These are phyloP conservation scores for Heteropelma amictum DNA, from an alignment of 2,888 invertebrate genomes.

Conservation along the genomic window DNA sequence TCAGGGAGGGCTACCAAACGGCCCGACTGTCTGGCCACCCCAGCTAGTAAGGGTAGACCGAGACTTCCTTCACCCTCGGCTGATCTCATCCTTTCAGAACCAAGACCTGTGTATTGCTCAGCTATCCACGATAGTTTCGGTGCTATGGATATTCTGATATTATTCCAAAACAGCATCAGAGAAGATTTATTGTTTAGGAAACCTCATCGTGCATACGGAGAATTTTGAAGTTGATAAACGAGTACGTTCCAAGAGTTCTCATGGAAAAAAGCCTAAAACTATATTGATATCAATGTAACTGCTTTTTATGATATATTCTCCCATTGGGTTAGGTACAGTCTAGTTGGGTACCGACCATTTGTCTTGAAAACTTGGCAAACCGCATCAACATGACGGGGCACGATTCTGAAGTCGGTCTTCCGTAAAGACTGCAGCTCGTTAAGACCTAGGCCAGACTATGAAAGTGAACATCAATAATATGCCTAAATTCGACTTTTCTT, in stretches of 20 bases:
- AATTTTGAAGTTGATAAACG: too few relatives aligned
- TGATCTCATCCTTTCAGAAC: constrained; percentile 35
- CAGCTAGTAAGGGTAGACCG: constrained; percentile 22
- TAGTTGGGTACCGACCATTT: constrained; percentile 1
- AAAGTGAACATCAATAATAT: constrained; percentile 38
- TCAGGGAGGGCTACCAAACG: constrained; percentile 31
- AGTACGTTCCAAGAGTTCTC: neutral
- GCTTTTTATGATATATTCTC: neutral
- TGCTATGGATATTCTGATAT: neutral
- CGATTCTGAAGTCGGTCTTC: constrained; percentile 8
- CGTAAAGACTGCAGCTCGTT: constrained; percentile 27
- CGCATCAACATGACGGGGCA: constrained; percentile 12
- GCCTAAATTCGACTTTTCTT: constrained; percentile 2
- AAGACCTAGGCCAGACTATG: constrained; percentile 14
- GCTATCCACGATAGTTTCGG: neutral
- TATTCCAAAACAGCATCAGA: neutral
- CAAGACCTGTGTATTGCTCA: neutral
- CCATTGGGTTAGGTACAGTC: constrained; percentile 1
- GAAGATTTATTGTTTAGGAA: too few relatives aligned
- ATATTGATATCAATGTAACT: neutral
- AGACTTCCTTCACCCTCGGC: constrained; percentile 42
- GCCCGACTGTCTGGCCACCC: constrained; percentile 30
- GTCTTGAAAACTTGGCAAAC: constrained; percentile 19
- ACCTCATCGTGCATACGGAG: too few relatives aligned
- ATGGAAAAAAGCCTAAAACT: neutral